Evolutionary conservation across 2,113 vertebrate species (phyloP), one percentile per base, ranked within the genome.

Genomic region (Gymnocephalus cernua): DNA sequence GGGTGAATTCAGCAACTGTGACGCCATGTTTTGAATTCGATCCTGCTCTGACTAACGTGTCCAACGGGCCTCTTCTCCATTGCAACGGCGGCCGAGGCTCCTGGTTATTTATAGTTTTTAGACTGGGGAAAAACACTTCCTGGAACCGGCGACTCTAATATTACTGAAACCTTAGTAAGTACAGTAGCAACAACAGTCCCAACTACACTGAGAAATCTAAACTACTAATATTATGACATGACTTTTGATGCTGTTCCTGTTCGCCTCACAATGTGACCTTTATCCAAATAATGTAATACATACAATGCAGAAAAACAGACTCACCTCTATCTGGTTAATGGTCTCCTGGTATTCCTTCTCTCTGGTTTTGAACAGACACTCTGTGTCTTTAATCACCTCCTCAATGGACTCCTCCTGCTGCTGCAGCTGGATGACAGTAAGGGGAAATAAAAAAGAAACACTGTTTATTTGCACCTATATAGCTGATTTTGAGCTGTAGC

Each of bases 271-370:
- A 9, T 38, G 59, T 12, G 18, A 38, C n/a, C 9, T 54, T 19
- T 56, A 12, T 3, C 10, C 12, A 4, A 12, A 23, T 56, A 25
- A 63, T 3, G 2, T n/a, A 18, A 67, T 14, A 50, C 21, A 67
- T 9, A 66, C 23, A 29, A n/a, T 1, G 27, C 27, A 35, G 27
- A 27, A 7, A 8, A 14, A 1, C 35, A 5, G 11, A n/a, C 93
- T 83, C 79, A 98, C 98, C 97, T 99, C 98, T 48, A 99, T 99
- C 92, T 99, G 98, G 94, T 94, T 96, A 14, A 99, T 99, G 78
- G 98, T 99, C 78, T 98, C 97, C 92, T 99, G 98, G 87, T 99
- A 99, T 38, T 99, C 97, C 79, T 96, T 98, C 95, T 99, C 98
- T 62, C 98, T 93, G 87, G 95, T 96, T 77, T 98, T 97, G 92